Evolutionary conservation across 2,888 invertebrate species (phyloP).

Genomic region (Polydesmus complanatus): DNA sequence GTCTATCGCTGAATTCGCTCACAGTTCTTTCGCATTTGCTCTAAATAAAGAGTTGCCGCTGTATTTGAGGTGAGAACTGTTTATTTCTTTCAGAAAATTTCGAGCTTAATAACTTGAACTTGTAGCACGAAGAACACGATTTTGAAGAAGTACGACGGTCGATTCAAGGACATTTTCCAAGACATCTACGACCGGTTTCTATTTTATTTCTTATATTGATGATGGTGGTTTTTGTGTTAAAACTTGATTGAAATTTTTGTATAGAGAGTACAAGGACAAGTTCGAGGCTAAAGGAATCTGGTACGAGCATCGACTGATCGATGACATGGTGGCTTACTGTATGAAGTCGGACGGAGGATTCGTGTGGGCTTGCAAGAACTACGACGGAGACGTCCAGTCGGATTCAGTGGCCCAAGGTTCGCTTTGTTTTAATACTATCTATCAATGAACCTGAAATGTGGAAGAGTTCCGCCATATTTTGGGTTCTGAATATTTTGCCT

Average conservation of each 20-base stretch:
- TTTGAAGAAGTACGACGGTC: conserved; percentile 86
- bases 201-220: neutral
- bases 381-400: conserved; percentile 97
- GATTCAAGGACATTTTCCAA: conserved; percentile 94
- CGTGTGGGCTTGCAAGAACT: conserved; percentile 99
- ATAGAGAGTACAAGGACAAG: conserved; percentile 59
- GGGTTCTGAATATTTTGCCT: too few relatives aligned
- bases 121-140: conserved; percentile 87
- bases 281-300: conserved; percentile 79
- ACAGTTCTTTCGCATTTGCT: conserved; percentile 84
- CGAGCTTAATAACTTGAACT: conserved; percentile 14
- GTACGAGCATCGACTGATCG: conserved; percentile 97
- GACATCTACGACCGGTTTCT: conserved; percentile 62
- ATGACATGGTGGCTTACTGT: conserved; percentile 97
- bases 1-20: conserved; percentile 68
- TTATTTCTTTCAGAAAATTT: neutral
- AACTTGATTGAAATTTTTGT: too few relatives aligned
- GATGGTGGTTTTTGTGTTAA: too few relatives aligned
- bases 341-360: conserved; percentile 98
- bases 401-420: conserved; percentile 87
- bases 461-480: too few relatives aligned
- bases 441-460: neutral
- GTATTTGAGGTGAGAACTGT: conserved; percentile 50
- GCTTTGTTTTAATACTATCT: too few relatives aligned
- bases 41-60: conserved; percentile 70